Conservation (phyloP, 2,888 invertebrate species). For the Diaprepes abbreviatus region DNA sequence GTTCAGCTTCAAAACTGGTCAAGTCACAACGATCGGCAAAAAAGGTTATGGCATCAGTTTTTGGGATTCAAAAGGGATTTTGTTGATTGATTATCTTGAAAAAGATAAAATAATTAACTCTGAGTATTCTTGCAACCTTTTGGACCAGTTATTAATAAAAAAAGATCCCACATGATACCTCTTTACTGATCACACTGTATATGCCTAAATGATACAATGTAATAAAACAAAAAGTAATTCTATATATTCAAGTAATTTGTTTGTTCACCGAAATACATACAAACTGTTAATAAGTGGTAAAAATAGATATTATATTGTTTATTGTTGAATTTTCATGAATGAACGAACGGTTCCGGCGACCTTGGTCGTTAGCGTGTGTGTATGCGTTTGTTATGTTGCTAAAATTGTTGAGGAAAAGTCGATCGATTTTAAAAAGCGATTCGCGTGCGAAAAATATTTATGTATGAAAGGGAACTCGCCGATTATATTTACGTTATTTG, state of each 20-base stretch:
- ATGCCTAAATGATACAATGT: too few species aligned
- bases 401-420: conserved; percentile 14
- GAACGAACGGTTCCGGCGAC: conserved; percentile 36
- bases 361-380: conserved; percentile 25
- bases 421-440: background rate
- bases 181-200: too few species aligned
- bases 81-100: too few species aligned
- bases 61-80: too few species aligned
- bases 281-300: conserved; percentile 23
- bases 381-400: conserved; percentile 19
- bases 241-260: conserved; percentile 7
- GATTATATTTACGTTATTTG: too few species aligned
- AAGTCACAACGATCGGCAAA: too few species aligned
- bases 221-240: conserved; percentile 12
- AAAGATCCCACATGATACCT: too few species aligned
- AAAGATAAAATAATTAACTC: too few species aligned
- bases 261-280: conserved; percentile 8
- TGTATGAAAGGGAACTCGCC: background rate
- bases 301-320: conserved; percentile 43
- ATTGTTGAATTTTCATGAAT: conserved; percentile 44
- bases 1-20: too few species aligned
- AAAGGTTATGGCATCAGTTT: too few species aligned
- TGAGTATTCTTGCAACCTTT: too few species aligned
- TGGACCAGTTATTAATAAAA: too few species aligned
- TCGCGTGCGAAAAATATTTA: conserved; percentile 13